Percentiles rank a stretch among this genome's conserved stretches.
Conservation (phyloP, 1,140 invertebrate species). For the Drosophila parvula region DNA sequence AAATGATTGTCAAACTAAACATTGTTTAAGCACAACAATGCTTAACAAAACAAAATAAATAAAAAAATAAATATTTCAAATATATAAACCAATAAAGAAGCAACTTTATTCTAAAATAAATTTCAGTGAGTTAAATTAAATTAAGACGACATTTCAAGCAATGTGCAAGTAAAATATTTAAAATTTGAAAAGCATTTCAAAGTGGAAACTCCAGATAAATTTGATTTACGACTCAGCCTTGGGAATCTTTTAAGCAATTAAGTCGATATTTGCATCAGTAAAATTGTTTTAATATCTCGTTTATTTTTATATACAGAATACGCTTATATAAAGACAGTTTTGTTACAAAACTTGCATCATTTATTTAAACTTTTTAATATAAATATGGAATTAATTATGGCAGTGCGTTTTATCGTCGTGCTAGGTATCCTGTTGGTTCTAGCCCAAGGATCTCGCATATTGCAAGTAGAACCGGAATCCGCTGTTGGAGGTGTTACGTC, state of each 20-base stretch:
- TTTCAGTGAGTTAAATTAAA: not conserved
- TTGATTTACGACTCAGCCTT: not conserved
- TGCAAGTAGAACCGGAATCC: not conserved
- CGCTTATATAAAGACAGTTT: conserved; percentile 6
- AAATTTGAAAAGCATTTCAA: not conserved
- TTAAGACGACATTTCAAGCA: not conserved
- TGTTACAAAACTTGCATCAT: not conserved
- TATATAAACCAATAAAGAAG: not conserved
- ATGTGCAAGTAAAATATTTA: not conserved
- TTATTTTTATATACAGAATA: not conserved
- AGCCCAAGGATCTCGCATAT: not conserved
- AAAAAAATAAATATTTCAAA: not conserved
- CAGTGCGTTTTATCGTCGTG: not conserved
- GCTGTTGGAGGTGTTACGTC: not conserved
- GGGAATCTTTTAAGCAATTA: not conserved
- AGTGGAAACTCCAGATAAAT: conserved; percentile 11
- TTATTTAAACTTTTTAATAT: not conserved
- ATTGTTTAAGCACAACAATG: conserved; percentile 6
- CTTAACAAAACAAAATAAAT: not conserved
- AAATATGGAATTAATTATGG: conserved; percentile 2
- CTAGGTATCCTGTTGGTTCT: conserved; percentile 8
- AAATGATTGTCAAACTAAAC: not conserved
- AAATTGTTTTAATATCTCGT: not conserved
- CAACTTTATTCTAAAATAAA: not conserved
- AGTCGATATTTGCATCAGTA: not conserved